Conservation (phyloP, 2,113 vertebrate genomes). For the Prionailurus viverrinus region DNA sequence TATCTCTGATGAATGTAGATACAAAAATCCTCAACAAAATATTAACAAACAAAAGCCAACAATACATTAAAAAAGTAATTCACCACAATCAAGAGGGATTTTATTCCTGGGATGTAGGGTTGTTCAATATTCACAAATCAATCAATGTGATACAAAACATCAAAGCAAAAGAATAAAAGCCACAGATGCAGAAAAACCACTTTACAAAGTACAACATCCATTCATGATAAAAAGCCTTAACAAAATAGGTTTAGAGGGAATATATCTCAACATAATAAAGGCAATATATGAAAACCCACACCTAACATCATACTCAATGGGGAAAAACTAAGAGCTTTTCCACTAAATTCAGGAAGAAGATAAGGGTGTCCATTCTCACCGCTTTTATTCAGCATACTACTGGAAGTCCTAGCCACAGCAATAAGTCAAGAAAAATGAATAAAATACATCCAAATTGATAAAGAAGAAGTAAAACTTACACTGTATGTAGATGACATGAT, state of each 20-base stretch:
- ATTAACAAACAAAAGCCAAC: background rate
- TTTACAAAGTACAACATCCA: background rate
- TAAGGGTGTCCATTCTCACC: background rate
- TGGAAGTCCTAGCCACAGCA: background rate
- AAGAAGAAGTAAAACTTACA: background rate
- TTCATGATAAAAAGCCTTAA: background rate
- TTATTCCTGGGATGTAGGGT: background rate
- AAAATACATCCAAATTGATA: background rate
- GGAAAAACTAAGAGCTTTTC: background rate
- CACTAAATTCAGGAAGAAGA: background rate
- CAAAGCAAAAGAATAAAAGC: background rate
- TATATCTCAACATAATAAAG: background rate
- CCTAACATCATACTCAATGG: background rate
- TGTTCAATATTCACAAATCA: background rate
- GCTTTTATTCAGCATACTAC: background rate
- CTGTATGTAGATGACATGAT: background rate
- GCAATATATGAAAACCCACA: background rate
- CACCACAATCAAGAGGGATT: background rate
- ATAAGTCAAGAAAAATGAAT: background rate
- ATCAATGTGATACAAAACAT: background rate
- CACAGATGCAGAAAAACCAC: background rate
- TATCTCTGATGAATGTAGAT: background rate
- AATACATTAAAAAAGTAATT: background rate
- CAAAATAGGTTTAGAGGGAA: background rate
- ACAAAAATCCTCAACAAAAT: background rate